These are phyloP conservation scores for Microtus oregoni DNA, from an alignment of 2,113 vertebrate species.

Conservation along the genomic window DNA sequence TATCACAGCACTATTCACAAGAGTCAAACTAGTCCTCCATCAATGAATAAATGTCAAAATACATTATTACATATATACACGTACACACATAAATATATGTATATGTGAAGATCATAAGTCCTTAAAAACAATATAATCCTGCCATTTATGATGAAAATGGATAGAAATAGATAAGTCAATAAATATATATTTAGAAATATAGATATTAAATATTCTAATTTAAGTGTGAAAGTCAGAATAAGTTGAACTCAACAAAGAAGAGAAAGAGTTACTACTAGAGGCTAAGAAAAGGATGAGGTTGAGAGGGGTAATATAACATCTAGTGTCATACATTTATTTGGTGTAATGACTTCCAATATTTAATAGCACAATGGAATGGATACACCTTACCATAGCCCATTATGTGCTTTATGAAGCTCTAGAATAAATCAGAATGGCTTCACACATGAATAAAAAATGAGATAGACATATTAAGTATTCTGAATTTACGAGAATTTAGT, in stretches of 20 bases:
- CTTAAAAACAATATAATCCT: background rate
- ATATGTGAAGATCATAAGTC: background rate
- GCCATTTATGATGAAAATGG: background rate
- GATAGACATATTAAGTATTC: background rate
- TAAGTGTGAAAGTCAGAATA: background rate
- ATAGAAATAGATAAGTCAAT: background rate
- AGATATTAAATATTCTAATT: background rate
- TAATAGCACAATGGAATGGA: no score
- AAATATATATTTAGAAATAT: background rate
- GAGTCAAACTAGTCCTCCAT: background rate
- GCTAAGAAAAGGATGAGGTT: background rate
- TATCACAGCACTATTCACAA: background rate
- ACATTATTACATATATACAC: no score
- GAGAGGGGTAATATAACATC: background rate
- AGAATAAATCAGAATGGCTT: background rate
- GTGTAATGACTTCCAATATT: background rate
- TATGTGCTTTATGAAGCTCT: background rate
- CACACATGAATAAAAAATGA: background rate
- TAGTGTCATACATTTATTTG: background rate
- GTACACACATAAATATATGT: background rate
- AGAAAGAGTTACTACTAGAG: background rate
- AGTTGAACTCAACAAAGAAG: background rate
- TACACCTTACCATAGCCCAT: background rate
- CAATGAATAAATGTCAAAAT: background rate
- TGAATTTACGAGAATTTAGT: background rate